Evolutionary conservation across 2,888 invertebrate genomes (phyloP).

Genomic region (Clistopyga incitator): DNA sequence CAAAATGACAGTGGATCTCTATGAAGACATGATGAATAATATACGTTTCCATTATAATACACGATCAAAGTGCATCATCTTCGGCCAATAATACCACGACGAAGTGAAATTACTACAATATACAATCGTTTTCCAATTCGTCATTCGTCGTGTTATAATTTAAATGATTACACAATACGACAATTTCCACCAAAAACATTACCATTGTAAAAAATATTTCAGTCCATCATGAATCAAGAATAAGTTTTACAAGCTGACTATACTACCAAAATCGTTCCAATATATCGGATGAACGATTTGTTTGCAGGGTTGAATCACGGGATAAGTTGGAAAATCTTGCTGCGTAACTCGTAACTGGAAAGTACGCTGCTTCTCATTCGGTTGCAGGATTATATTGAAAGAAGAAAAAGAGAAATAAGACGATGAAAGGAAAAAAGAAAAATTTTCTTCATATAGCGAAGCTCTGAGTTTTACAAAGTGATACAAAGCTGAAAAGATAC

Average conservation of each 20-base stretch:
- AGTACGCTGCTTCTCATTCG: conserved; percentile 27
- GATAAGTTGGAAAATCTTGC: conserved; percentile 38
- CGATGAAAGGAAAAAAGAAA: conserved; percentile 30
- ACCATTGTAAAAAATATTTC: neutral
- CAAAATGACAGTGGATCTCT: too few relatives aligned
- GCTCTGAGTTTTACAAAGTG: conserved; percentile 39
- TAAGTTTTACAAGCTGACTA: neutral
- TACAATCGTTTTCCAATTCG: too few relatives aligned
- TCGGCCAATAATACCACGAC: too few relatives aligned
- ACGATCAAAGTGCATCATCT: too few relatives aligned
- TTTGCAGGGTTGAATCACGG: conserved; percentile 11
- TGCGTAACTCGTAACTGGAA: conserved; percentile 48
- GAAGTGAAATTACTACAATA: too few relatives aligned
- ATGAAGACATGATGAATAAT: too few relatives aligned
- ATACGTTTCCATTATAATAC: too few relatives aligned
- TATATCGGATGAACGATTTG: neutral
- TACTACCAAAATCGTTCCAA: neutral
- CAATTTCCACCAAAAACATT: too few relatives aligned
- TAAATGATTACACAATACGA: too few relatives aligned
- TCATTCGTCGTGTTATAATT: too few relatives aligned
- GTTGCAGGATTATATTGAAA: conserved; percentile 24
- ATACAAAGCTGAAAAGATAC: too few relatives aligned
- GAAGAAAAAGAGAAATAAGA: conserved; percentile 26
- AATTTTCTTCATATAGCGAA: neutral
- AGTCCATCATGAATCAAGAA: neutral